Evolutionary conservation across 2,888 invertebrate species (phyloP), one percentile per base, ranked within the genome.

Genomic region (Drosophila peninsularis): DNA sequence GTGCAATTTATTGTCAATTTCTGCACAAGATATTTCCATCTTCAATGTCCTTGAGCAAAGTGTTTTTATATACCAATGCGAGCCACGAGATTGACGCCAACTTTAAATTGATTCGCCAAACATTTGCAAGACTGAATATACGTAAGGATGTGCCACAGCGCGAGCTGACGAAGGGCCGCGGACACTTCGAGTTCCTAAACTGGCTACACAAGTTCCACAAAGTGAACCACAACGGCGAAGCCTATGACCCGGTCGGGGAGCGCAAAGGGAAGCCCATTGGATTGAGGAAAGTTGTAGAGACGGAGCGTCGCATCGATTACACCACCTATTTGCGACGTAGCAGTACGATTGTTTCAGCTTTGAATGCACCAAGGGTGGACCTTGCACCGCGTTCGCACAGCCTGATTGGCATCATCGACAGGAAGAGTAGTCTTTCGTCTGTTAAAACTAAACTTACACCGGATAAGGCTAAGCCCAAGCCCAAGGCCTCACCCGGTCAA

Each of bases 1-100:
- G 56, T 17, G 17, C 14, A 0, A 44, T 45, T 14, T 56, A 56
- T 14, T 56, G 56, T 0, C 56, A 56, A 3, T 10, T 56, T 10
- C 1, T 56, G 3, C 56, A 56, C 4, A 56, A 19, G 3, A 0
- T 56, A 1, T 36, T 3, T 6, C 56, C 56, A 0, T 2, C 0
- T 0, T 5, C 1, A 3, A 19, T 56, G 0, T 9, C 56, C 10
- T 3, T 56, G 3, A 6, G 0, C 19, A 56, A 45, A 3, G 36
- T 56, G 0, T 10, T 27, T 10, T 6, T 45, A 10, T 6, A 14
- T 10, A 56, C 45, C 0, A 56, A 56, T 36, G 2, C 36, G 1
- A 0, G 0, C 10, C 14, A 13, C 14, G 56, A 56, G 36, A 27
- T 56, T 1, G 56, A 45, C 4, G 3, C 27, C 0, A 56, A 56